phyloP scores from a whole-genome alignment of 2,113 vertebrate genomes.

The Maylandia zebra region DNA sequence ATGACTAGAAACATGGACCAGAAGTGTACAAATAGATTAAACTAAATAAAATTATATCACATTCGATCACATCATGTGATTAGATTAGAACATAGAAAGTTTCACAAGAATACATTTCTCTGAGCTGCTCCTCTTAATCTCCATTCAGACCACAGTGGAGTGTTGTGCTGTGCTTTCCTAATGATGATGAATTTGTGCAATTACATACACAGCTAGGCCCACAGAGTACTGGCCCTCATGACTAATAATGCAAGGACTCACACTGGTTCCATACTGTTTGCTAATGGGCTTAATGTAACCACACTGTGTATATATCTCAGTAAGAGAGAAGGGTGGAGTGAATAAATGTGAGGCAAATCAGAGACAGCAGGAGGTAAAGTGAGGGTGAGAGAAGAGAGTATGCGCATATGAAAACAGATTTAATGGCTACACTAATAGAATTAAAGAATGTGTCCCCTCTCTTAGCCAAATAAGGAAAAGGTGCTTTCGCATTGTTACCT shows the following conservation, averaged over 20 bases:
- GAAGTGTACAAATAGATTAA: background rate
- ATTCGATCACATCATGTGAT: background rate
- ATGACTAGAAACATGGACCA: background rate
- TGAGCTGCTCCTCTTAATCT: background rate
- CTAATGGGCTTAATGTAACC: slow-evolving; percentile 17
- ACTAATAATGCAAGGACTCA: slow-evolving; percentile 9
- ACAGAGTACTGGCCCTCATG: background rate
- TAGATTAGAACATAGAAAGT: background rate
- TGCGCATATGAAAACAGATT: background rate
- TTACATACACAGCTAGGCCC: slow-evolving; percentile 3
- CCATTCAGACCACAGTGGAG: background rate
- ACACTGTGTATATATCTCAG: slow-evolving; percentile 39
- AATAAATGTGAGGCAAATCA: background rate
- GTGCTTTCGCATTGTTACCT: background rate
- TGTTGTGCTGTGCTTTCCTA: background rate
- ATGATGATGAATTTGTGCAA: slow-evolving; percentile 43
- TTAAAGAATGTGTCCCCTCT: background rate
- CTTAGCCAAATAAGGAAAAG: slow-evolving; percentile 9
- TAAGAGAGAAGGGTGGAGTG: background rate
- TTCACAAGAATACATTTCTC: background rate
- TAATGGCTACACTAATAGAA: background rate
- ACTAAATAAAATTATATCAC: background rate
- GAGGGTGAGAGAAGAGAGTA: background rate
- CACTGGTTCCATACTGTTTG: slow-evolving; percentile 23
- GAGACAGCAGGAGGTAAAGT: background rate